These are phyloP conservation scores for Ammospiza caudacuta DNA, from an alignment of 2,113 vertebrate genomes.

Conservation along the genomic window DNA sequence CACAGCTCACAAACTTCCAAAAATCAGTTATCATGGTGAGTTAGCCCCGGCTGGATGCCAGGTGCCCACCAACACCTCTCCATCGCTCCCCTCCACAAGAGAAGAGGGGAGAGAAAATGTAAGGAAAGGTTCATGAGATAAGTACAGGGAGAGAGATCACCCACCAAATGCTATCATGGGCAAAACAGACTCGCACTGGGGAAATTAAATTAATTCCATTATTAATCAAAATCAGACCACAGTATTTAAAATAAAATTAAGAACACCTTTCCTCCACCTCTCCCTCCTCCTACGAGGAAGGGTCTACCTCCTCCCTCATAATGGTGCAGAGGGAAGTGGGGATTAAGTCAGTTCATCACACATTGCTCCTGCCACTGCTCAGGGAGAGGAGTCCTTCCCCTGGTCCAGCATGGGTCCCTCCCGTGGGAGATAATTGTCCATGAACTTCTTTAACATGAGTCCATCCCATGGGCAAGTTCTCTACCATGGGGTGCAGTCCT, in stretches of 20 bases:
- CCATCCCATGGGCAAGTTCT: neutral
- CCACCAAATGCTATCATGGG: fast-evolving
- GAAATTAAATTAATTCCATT: neutral
- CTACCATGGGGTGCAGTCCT: neutral
- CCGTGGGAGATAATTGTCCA: neutral
- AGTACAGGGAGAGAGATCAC: neutral
- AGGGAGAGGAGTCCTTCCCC: neutral
- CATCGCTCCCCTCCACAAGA: neutral
- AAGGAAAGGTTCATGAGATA: fast-evolving
- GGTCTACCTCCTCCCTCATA: neutral
- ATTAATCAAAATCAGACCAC: neutral
- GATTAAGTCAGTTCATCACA: neutral
- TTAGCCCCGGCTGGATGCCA: neutral
- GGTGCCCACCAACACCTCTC: neutral
- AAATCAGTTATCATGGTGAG: neutral
- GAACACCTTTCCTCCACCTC: neutral
- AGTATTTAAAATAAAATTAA: neutral
- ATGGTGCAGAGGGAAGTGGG: neutral
- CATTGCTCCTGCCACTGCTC: fast-evolving
- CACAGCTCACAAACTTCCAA: neutral
- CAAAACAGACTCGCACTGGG: neutral
- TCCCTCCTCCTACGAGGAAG: neutral
- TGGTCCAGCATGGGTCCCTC: neutral
- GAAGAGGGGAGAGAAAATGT: neutral
- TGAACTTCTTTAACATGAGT: neutral